Conservation (phyloP, 2,888 invertebrate species). For the Melangyna quadrimaculata region DNA sequence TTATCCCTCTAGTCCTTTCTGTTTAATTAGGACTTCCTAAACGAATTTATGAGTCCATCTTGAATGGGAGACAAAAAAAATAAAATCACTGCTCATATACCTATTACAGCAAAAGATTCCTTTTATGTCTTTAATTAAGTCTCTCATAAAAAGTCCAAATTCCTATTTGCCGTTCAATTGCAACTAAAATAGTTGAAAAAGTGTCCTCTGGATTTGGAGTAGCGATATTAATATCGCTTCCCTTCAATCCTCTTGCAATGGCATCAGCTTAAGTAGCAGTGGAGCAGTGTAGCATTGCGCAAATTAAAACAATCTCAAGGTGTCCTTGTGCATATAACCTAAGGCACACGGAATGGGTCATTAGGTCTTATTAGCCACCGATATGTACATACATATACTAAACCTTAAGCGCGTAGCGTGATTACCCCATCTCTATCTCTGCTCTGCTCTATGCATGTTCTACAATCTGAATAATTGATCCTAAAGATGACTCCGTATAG, state of each 20-base stretch:
- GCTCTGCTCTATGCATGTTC: not conserved
- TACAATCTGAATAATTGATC: slow-evolving; percentile 71
- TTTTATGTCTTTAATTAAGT: slow-evolving; percentile 58
- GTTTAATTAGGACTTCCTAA: slow-evolving; percentile 37
- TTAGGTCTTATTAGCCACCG: slow-evolving; percentile 69
- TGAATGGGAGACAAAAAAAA: not conserved
- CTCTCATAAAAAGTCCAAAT: slow-evolving; percentile 61
- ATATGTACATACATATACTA: slow-evolving; percentile 24
- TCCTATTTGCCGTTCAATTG: slow-evolving; percentile 55
- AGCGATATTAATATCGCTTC: slow-evolving; percentile 48
- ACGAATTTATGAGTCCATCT: slow-evolving; percentile 26
- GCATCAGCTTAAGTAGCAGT: not conserved
- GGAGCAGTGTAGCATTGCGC: not conserved
- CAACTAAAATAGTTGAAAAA: slow-evolving; percentile 63
- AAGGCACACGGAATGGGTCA: slow-evolving; percentile 64
- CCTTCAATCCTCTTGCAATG: not conserved
- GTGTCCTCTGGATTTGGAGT: slow-evolving; percentile 13
- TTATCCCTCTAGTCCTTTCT: not conserved
- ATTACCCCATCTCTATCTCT: slow-evolving; percentile 32
- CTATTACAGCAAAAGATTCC: slow-evolving; percentile 1
- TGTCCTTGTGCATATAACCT: slow-evolving; percentile 65
- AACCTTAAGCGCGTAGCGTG: slow-evolving; percentile 48
- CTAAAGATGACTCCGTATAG: slow-evolving; percentile 47
- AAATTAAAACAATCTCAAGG: slow-evolving; percentile 71
- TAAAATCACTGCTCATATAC: not conserved